Conservation (phyloP, 2,113 vertebrate species). For the Toxotes jaculatrix region DNA sequence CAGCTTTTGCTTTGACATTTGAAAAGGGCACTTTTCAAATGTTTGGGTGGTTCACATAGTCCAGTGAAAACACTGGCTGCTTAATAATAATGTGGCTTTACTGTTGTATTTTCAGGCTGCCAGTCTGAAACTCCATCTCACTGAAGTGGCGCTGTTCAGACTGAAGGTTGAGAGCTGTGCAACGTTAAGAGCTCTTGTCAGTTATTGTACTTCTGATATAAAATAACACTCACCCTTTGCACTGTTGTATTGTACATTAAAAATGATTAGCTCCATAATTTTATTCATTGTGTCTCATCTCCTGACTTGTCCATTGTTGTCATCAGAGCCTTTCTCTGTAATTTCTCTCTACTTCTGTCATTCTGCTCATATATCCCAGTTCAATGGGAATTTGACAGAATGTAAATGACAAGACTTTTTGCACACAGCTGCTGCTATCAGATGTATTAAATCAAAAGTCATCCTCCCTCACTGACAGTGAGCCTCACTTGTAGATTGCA, state of each 20-base stretch:
- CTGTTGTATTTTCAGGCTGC: background rate
- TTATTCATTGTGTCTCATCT: constrained; percentile 13
- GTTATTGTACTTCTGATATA: constrained; percentile 36
- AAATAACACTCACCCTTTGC: constrained; percentile 29
- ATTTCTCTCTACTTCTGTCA: background rate
- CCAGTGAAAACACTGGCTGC: background rate
- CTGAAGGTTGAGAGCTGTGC: constrained; percentile 50
- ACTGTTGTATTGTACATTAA: constrained; percentile 2
- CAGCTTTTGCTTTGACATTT: constrained; percentile 45
- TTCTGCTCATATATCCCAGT: background rate
- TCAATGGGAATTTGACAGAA: background rate
- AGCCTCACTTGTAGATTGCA: background rate
- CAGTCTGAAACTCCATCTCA: constrained; percentile 21
- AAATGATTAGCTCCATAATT: constrained; percentile 18
- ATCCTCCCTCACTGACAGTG: background rate
- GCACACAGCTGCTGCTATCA: background rate
- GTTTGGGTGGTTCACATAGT: background rate
- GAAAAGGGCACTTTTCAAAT: constrained; percentile 30
- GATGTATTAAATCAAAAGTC: background rate
- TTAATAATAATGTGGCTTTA: constrained; percentile 16
- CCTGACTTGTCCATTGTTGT: background rate
- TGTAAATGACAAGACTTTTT: constrained; percentile 11
- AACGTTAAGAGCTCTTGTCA: constrained; percentile 29
- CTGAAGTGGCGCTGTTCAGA: constrained; percentile 49
- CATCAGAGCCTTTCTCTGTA: background rate